A percentile compares a stretch with the other conserved stretches of the same genome.
phyloP scores from a whole-genome alignment of 2,113 vertebrate genomes.

The Siniperca knerii region DNA sequence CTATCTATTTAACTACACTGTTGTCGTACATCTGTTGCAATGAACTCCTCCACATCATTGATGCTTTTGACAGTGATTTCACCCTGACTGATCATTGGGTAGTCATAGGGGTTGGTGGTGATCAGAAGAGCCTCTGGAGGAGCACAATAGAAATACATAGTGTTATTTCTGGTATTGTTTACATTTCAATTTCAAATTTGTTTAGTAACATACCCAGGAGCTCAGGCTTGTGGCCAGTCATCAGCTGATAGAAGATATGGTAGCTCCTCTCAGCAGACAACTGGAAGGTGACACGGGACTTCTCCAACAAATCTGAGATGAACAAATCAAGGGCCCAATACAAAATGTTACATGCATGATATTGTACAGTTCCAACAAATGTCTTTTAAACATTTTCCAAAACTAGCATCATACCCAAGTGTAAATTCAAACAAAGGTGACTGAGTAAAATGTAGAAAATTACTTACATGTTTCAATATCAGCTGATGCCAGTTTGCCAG shows the following conservation, averaged over 20 bases:
- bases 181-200: too few species aligned
- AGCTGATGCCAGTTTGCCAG: constrained; percentile 30
- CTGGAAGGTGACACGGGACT: too few species aligned
- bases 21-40: constrained; percentile 66
- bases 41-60: constrained; percentile 69
- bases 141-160: background rate
- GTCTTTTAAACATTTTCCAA: background rate
- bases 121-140: constrained; percentile 58
- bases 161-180: background rate
- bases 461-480: constrained; percentile 31
- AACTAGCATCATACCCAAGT: background rate
- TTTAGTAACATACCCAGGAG: too few species aligned
- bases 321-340: background rate
- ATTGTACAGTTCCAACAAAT: background rate
- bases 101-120: constrained; percentile 73
- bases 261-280: too few species aligned
- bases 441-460: background rate
- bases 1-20: background rate
- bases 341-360: background rate
- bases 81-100: constrained; percentile 72
- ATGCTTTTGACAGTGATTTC: constrained; percentile 75
- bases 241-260: too few species aligned
- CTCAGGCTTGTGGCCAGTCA: too few species aligned
- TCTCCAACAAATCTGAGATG: too few species aligned
- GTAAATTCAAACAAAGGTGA: background rate